Conservation (phyloP, 2,797 vertebrate species). For the Oreochromis grahami region DNA sequence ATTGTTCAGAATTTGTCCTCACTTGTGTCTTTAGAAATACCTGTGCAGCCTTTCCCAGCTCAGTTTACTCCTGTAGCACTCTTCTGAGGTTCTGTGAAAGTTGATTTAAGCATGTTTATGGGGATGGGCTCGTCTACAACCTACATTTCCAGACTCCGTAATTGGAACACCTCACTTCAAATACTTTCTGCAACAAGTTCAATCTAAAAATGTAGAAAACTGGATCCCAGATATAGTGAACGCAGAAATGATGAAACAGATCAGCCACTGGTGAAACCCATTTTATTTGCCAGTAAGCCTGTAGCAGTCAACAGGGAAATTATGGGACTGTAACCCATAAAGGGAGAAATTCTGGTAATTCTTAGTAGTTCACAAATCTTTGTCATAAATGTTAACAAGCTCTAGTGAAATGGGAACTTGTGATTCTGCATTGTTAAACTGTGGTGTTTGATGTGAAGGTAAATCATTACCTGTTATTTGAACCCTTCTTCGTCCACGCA, state of each 20-base stretch:
- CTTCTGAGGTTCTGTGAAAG: background rate
- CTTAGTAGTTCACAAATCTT: background rate
- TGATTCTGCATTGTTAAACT: background rate
- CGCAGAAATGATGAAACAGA: background rate
- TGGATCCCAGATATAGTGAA: background rate
- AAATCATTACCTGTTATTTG: background rate
- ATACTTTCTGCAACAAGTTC: background rate
- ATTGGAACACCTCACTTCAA: background rate
- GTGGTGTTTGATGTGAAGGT: background rate
- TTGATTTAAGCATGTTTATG: background rate
- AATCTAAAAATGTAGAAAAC: background rate
- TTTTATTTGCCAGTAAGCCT: background rate
- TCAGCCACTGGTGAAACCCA: background rate
- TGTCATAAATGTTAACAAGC: background rate
- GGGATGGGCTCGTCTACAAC: background rate
- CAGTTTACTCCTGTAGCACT: background rate
- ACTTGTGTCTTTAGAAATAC: background rate
- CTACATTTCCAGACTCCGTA: background rate
- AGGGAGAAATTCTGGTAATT: background rate
- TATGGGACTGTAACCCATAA: background rate
- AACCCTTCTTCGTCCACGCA: background rate
- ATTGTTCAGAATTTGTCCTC: background rate
- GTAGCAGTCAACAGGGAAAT: background rate
- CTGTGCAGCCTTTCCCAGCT: background rate
- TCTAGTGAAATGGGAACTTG: background rate